These are phyloP conservation scores for Arrhopalites spinosus DNA, from an alignment of 2,888 invertebrate genomes.

Conservation along the genomic window DNA sequence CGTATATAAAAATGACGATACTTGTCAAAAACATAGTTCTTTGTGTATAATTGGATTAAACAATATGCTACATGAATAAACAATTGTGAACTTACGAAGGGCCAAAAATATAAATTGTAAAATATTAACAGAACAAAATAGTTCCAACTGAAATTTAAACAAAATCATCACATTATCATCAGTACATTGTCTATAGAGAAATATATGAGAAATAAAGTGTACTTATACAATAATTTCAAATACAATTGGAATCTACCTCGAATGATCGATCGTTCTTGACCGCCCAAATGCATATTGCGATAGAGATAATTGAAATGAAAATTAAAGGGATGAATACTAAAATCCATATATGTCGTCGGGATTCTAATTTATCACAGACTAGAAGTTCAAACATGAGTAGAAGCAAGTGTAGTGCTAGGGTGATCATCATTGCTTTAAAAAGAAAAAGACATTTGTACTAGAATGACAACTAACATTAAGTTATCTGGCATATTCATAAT, in stretches of 20 bases:
- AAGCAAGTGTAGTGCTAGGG: slow-evolving; percentile 89
- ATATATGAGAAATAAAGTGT: no score
- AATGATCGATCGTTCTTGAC: slow-evolving; percentile 97
- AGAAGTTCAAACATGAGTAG: slow-evolving; percentile 94
- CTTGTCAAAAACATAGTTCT: no score
- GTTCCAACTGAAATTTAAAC: slow-evolving; percentile 75
- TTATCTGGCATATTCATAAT: no score
- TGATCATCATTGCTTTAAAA: slow-evolving; percentile 94
- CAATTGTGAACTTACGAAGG: no score
- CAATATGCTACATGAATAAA: no score
- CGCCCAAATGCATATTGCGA: slow-evolving; percentile 97
- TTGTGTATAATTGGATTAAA: no score
- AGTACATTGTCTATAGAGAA: no score
- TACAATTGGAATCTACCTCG: slow-evolving; percentile 76
- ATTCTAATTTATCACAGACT: slow-evolving; percentile 92
- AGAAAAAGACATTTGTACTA: no score
- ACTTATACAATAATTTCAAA: no score
- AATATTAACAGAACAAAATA: slow-evolving; percentile 96
- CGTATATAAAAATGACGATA: no score
- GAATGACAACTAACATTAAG: no score
- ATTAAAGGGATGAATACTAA: slow-evolving; percentile 93
- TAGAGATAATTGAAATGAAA: slow-evolving; percentile 94
- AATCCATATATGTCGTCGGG: slow-evolving; percentile 79
- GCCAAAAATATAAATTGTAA: slow-evolving; percentile 97
- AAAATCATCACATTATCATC: neutral